These are phyloP conservation scores for Menidia menidia DNA, from an alignment of 2,797 vertebrate genomes.

Conservation along the genomic window DNA sequence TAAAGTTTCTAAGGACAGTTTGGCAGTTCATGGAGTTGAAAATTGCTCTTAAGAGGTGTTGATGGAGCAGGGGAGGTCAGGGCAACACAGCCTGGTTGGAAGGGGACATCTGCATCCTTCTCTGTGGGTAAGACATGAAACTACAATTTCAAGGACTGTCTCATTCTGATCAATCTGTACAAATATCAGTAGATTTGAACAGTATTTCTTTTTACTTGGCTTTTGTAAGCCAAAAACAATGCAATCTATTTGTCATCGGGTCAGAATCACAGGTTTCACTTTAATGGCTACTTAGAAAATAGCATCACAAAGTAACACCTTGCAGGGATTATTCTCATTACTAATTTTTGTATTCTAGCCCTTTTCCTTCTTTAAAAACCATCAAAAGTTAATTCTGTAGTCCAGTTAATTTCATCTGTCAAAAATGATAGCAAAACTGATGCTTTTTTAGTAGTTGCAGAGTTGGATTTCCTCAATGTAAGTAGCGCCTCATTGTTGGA, in stretches of 20 bases:
- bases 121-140: conserved; percentile 80
- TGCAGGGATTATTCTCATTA: too few species aligned
- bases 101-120: conserved; percentile 72
- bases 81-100: conserved; percentile 51
- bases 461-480: conserved; percentile 2
- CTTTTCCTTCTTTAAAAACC: too few species aligned
- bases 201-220: not conserved
- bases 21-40: conserved; percentile 19
- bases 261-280: not conserved
- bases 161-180: not conserved
- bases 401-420: not conserved
- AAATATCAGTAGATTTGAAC: too few species aligned
- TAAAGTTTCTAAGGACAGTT: conserved; percentile 25
- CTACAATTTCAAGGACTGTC: not conserved
- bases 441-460: not conserved
- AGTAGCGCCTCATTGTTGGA: too few species aligned
- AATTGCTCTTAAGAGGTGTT: conserved; percentile 27
- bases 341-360: too few species aligned
- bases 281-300: not conserved
- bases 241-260: too few species aligned
- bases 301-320: not conserved
- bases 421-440: conserved; percentile 5
- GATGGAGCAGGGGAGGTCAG: conserved; percentile 75
- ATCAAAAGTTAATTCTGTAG: not conserved
- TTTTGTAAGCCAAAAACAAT: not conserved